These are phyloP conservation scores for Idaea aversata DNA, from an alignment of 2,888 invertebrate species.

Conservation along the genomic window DNA sequence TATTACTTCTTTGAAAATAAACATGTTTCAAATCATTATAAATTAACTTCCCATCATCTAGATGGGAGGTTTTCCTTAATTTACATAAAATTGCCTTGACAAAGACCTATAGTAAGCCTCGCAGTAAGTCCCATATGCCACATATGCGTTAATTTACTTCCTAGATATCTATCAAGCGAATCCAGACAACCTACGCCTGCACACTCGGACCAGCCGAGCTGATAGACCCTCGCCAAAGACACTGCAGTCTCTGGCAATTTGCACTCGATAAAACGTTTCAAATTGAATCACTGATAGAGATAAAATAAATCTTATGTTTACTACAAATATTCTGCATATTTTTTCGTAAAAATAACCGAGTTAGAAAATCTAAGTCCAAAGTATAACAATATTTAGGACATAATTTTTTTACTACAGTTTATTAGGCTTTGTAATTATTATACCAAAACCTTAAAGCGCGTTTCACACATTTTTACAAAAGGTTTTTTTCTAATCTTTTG, in stretches of 20 bases:
- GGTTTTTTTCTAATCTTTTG: too few species aligned
- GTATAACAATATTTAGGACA: too few species aligned
- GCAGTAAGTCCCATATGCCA: neutral
- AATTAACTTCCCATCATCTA: neutral
- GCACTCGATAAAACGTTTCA: slow-evolving; percentile 53
- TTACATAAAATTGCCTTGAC: neutral
- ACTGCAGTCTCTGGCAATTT: slow-evolving; percentile 45
- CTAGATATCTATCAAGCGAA: neutral
- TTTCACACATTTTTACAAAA: too few species aligned
- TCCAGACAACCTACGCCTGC: neutral
- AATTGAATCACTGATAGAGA: slow-evolving; percentile 45
- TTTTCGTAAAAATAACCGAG: too few species aligned
- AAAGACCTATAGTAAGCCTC: neutral
- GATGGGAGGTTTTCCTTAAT: neutral
- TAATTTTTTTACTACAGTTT: too few species aligned
- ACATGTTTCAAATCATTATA: neutral
- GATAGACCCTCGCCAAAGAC: slow-evolving; percentile 1
- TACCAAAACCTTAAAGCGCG: too few species aligned
- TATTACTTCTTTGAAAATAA: neutral
- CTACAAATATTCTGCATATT: neutral
- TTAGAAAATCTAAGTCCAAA: too few species aligned
- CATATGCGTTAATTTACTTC: slow-evolving; percentile 8
- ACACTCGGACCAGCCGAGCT: neutral
- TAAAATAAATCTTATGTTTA: neutral
- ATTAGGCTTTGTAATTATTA: too few species aligned